Conservation (phyloP, 37 sponge, comb jelly and placozoan genomes). For the Cladorhizidae sp. region DNA sequence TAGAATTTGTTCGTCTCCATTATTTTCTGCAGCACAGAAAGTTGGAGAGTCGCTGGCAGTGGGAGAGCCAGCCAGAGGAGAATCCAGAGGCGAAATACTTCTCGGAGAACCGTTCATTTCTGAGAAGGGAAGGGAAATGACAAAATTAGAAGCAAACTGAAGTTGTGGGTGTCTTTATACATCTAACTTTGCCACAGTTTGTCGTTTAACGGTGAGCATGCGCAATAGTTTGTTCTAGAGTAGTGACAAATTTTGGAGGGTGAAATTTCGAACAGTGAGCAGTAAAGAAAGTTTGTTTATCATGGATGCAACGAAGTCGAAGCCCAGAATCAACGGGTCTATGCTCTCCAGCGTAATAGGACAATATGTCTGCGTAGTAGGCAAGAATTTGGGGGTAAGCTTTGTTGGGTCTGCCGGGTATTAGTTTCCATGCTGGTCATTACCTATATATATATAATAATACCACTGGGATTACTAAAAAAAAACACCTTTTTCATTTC, state of each 20-base stretch:
- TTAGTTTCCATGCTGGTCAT: too few relatives aligned
- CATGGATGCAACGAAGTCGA: conserved; percentile 38
- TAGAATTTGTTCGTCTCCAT: conserved; percentile 28
- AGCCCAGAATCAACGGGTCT: conserved; percentile 72
- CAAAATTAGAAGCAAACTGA: too few relatives aligned
- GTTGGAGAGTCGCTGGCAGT: not conserved
- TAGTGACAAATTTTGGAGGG: not conserved
- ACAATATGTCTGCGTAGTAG: conserved; percentile 54
- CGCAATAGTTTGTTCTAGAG: too few relatives aligned
- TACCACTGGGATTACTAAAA: too few relatives aligned
- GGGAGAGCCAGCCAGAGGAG: not conserved
- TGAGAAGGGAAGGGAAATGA: too few relatives aligned
- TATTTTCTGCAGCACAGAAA: not conserved
- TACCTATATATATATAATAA: too few relatives aligned
- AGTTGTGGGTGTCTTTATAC: not conserved
- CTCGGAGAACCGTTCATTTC: not conserved
- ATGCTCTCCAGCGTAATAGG: conserved; percentile 68
- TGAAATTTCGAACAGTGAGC: not conserved
- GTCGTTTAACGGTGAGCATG: too few relatives aligned
- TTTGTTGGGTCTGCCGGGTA: too few relatives aligned
- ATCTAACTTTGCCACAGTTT: too few relatives aligned
- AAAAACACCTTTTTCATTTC: too few relatives aligned
- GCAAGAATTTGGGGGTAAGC: conserved; percentile 69
- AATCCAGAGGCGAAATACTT: not conserved
- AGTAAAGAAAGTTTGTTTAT: not conserved